Percentiles rank a stretch among this genome's conserved stretches.
Conservation (phyloP, 2,113 vertebrate species). For the Podarcis cretensis region DNA sequence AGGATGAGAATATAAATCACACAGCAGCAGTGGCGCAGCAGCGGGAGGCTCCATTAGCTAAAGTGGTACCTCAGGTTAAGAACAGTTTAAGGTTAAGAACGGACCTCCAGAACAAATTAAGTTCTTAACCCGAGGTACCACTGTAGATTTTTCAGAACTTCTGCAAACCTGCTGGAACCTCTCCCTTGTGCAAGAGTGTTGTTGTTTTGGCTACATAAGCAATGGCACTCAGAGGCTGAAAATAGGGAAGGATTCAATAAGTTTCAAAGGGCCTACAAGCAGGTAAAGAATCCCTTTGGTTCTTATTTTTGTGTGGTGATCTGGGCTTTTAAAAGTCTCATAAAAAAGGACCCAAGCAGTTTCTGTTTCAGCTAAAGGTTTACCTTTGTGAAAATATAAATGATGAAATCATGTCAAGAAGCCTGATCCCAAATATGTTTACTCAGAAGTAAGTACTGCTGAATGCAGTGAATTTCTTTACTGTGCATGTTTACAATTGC, state of each 20-base stretch:
- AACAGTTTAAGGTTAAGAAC: too few species aligned
- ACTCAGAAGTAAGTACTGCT: neutral
- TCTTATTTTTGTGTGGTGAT: conserved; percentile 39
- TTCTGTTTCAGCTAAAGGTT: conserved; percentile 21
- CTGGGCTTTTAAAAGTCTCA: conserved; percentile 42
- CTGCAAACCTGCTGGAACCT: too few species aligned
- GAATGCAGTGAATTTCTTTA: neutral
- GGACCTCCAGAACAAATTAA: too few species aligned
- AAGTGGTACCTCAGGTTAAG: too few species aligned
- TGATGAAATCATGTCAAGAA: conserved; percentile 40
- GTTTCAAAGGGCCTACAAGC: conserved; percentile 30
- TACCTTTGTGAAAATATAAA: conserved; percentile 32
- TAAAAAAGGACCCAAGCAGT: conserved; percentile 28
- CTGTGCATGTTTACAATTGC: neutral
- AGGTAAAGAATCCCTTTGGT: neutral
- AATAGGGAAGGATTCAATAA: neutral
- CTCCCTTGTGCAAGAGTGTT: too few species aligned
- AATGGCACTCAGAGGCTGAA: too few species aligned
- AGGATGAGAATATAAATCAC: too few species aligned
- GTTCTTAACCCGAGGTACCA: too few species aligned
- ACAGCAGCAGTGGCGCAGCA: too few species aligned
- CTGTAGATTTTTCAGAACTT: too few species aligned
- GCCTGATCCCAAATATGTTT: neutral
- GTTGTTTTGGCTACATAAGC: too few species aligned
- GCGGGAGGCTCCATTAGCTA: too few species aligned